A percentile compares a stretch with the other conserved stretches of the same genome.
These are phyloP conservation scores for Cheilosia impressa DNA, from an alignment of 2,888 invertebrate genomes.

Conservation along the genomic window DNA sequence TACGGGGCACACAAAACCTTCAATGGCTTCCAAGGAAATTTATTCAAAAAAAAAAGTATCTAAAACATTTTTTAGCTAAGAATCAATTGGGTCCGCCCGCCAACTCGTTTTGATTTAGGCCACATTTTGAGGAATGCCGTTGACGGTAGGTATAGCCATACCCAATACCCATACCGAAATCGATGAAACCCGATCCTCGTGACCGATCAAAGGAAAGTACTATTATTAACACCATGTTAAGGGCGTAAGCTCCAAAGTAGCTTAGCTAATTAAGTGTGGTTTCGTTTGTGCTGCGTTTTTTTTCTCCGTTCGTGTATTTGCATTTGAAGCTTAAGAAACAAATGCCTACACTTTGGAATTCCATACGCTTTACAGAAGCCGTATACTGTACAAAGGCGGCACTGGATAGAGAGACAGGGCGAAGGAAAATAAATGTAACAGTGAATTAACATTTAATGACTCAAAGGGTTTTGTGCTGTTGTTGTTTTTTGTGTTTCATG, in stretches of 20 bases:
- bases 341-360: conserved; percentile 72
- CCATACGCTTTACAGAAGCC: conserved; percentile 66
- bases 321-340: conserved; percentile 61
- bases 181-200: conserved; percentile 50
- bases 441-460: conserved; percentile 75
- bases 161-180: conserved; percentile 1
- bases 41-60: conserved; percentile 54
- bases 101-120: conserved; percentile 69
- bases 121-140: conserved; percentile 52
- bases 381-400: conserved; percentile 33
- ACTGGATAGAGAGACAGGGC: conserved; percentile 22
- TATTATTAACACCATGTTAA: conserved; percentile 75
- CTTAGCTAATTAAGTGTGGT: conserved; percentile 75
- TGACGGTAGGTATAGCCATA: conserved; percentile 26
- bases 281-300: conserved; percentile 28
- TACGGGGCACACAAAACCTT: conserved; percentile 33
- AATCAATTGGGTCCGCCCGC: conserved; percentile 43
- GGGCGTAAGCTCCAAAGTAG: conserved; percentile 72
- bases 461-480: conserved; percentile 54
- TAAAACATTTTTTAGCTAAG: conserved; percentile 36
- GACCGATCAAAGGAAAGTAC: conserved; percentile 72
- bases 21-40: conserved; percentile 71
- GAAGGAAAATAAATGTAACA: conserved; percentile 57
- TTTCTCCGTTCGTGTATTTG: not conserved
- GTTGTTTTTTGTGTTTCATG: not conserved